These are phyloP conservation scores for Mellivora capensis DNA, from an alignment of 2,113 vertebrate genomes.

Conservation along the genomic window DNA sequence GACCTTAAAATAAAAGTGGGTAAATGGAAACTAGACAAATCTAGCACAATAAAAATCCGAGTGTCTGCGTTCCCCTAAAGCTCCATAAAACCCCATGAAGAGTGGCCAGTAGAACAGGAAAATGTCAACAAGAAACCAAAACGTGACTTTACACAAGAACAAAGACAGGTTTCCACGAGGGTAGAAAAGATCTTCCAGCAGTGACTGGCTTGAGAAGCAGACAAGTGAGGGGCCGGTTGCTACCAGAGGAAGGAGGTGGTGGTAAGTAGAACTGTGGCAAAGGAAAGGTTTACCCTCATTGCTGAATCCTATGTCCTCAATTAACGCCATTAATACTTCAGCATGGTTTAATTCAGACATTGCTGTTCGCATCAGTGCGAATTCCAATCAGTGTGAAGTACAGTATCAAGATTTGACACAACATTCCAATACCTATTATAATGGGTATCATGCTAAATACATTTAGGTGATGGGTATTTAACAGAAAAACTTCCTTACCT, in stretches of 20 bases:
- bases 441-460: neutral
- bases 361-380: neutral
- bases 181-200: rapidly evolving
- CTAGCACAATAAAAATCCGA: neutral
- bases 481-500: slow-evolving; percentile 80
- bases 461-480: neutral
- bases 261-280: neutral
- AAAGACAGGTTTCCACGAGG: neutral
- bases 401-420: neutral
- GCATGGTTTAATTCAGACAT: neutral
- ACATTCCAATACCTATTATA: neutral
- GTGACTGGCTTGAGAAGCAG: neutral
- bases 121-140: neutral
- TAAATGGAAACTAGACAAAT: neutral
- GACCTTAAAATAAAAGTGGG: neutral
- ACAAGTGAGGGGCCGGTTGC: too few relatives aligned
- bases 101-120: neutral
- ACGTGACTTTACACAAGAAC: neutral
- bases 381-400: neutral
- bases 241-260: too few relatives aligned
- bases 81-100: neutral
- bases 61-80: neutral
- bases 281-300: rapidly evolving
- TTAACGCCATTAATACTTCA: neutral
- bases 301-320: neutral